These are phyloP conservation scores for Macrotus californicus DNA, from an alignment of 2,113 vertebrate genomes.

Conservation along the genomic window DNA sequence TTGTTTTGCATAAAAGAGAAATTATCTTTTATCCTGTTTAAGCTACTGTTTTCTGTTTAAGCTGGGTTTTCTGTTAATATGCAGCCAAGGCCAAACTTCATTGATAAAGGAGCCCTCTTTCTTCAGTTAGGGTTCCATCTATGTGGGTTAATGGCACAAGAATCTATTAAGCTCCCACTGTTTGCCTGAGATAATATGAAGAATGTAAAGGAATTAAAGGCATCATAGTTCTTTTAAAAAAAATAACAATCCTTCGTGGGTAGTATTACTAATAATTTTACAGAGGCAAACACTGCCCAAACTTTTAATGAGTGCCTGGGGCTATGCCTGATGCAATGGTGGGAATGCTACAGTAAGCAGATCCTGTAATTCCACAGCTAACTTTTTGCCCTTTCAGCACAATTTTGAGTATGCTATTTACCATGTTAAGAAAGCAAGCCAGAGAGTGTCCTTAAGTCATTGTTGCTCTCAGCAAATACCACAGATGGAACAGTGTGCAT, in stretches of 20 bases:
- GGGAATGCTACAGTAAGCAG: background rate
- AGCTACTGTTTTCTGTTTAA: background rate
- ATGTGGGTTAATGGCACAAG: background rate
- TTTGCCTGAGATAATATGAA: background rate
- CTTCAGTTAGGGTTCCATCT: background rate
- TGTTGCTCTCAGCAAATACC: background rate
- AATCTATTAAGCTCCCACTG: background rate
- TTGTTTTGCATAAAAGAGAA: background rate
- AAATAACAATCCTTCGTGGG: background rate
- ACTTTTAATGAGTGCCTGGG: background rate
- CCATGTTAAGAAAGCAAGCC: background rate
- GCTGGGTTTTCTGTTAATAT: background rate
- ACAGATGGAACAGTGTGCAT: background rate
- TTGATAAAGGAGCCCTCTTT: background rate
- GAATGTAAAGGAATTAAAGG: background rate
- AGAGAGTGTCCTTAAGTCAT: background rate
- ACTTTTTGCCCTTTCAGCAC: background rate
- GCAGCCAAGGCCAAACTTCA: background rate
- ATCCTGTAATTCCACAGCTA: background rate
- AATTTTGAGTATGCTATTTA: background rate
- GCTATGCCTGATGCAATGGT: background rate
- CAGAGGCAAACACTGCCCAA: background rate
- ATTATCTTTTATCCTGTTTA: background rate
- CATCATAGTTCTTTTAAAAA: background rate
- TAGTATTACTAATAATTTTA: background rate